Evolutionary conservation across 2,888 invertebrate genomes (phyloP), one percentile per base, ranked within the genome.

Genomic region (Xiphydria camelus): DNA sequence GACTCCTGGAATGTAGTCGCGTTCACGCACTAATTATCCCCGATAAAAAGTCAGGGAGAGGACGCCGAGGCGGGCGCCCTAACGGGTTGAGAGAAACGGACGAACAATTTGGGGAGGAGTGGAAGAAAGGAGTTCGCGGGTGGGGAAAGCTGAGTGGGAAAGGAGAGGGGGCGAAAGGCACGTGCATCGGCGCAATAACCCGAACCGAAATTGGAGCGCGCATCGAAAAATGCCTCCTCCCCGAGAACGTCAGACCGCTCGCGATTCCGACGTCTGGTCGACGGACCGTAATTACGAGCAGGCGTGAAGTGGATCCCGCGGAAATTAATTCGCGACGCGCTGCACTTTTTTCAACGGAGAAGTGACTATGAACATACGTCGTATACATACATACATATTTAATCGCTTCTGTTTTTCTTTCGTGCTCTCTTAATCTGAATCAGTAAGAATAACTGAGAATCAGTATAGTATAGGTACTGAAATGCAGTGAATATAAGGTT

Each of bases 1-100:
- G 34, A 49, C 47, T 50, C 44, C 42, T 51, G 61, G 61, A 62
- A 62, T 60, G 59, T 57, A 56, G 53, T 41, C 51, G 49, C 39
- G 54, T 62, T 64, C 59, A 61, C 60, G 64, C 62, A 58, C 62
- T 61, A 61, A 61, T 64, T 62, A 57, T 57, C 59, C 57, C 51
- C 47, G 55, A 57, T 59, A 59, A 61, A 59, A 61, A 63, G 49
- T 51, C 29, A 32, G 41, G 49, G 59, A 57, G 57, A 57, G 35
- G n/a, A 15, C 34, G 23, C 23, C 10, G 10, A 9, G 23, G 21
- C 23, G 17, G 33, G 21, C 14, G 21, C 4, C 23, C 1, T 23
- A 23, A n/a, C n/a, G n/a, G n/a, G n/a, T n/a, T n/a, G 35, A 35
- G 35, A 15, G 7, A 35, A 35, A n/a, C 5, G 12, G 4, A 35